phyloP scores from a whole-genome alignment of 2,888 invertebrate genomes.

The Sphaerophoria rueppellii region DNA sequence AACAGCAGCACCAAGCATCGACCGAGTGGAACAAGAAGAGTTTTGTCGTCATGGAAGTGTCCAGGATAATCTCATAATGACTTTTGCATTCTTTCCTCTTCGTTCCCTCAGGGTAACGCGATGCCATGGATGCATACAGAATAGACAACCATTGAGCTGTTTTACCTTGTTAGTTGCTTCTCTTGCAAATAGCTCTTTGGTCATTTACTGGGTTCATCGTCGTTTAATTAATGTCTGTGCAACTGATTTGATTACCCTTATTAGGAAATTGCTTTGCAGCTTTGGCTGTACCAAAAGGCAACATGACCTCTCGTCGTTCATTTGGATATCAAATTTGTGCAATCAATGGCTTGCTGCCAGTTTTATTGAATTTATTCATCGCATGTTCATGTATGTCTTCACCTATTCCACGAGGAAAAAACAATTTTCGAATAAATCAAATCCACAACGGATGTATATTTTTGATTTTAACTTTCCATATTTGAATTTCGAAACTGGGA shows the following conservation, averaged over 20 bases:
- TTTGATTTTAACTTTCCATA: no score
- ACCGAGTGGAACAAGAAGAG: conserved; percentile 30
- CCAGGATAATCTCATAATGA: conserved; percentile 64
- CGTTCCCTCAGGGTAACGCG: conserved; percentile 16
- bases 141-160: no score
- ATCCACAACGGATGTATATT: no score
- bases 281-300: neutral
- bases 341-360: conserved; percentile 48
- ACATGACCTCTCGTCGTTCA: conserved; percentile 54
- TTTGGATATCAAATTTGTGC: conserved; percentile 18
- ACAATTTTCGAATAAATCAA: neutral
- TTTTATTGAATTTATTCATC: conserved; percentile 25
- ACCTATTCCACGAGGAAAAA: neutral
- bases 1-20: conserved; percentile 47
- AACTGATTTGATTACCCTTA: conserved; percentile 70
- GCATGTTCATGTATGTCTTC: neutral
- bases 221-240: conserved; percentile 70
- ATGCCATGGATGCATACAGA: neutral
- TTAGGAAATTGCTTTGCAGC: conserved; percentile 58
- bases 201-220: conserved; percentile 62
- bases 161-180: conserved; percentile 10
- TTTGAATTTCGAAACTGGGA: no score
- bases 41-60: conserved; percentile 16
- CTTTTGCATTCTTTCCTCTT: conserved; percentile 58
- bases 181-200: conserved; percentile 53